phyloP scores from a whole-genome alignment of 2,113 vertebrate genomes.

The Probosciger aterrimus region DNA sequence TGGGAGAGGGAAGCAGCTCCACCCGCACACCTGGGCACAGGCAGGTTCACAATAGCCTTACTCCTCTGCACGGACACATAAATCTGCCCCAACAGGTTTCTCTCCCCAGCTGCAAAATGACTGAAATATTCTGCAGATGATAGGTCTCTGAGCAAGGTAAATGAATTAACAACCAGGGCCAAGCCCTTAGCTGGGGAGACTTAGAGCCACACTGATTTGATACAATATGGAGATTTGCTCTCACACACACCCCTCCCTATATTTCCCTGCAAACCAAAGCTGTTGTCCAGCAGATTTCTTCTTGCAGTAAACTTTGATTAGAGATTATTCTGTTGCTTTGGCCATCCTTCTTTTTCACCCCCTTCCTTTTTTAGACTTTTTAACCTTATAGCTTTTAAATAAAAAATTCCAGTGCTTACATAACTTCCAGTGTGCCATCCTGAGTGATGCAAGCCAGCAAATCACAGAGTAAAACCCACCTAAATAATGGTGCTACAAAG shows the following conservation, averaged over 20 bases:
- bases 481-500: slow-evolving; percentile 3
- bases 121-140: slow-evolving; percentile 22
- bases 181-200: background rate
- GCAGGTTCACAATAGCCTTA: background rate
- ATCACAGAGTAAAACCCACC: background rate
- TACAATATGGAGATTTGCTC: background rate
- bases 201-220: background rate
- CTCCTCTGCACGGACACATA: background rate
- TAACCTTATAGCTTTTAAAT: background rate
- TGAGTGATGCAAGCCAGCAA: background rate
- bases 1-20: background rate
- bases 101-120: slow-evolving; percentile 12
- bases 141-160: slow-evolving; percentile 23
- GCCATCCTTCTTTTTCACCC: background rate
- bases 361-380: background rate
- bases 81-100: slow-evolving; percentile 40
- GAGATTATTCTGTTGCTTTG: background rate
- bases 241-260: background rate
- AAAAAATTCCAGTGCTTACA: background rate
- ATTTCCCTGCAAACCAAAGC: background rate
- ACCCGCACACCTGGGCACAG: slow-evolving; percentile 33
- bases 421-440: background rate
- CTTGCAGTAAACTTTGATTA: background rate
- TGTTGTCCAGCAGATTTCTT: background rate
- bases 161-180: slow-evolving; percentile 4